Evolutionary conservation across 64 coral and sea anemone species (phyloP).

Genomic region (Pocillopora damicornis): DNA sequence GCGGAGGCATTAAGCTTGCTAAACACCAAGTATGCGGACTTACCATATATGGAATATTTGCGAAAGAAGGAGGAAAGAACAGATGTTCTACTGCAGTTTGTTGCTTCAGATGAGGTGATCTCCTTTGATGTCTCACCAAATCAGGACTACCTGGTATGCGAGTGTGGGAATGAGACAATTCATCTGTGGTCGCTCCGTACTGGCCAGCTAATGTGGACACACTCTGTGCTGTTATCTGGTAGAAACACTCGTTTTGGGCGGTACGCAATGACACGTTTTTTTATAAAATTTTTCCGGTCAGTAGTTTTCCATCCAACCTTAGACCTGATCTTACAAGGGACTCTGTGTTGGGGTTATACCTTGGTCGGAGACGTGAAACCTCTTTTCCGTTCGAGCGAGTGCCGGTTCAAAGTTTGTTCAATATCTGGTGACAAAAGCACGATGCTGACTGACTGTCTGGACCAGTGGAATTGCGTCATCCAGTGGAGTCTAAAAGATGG

Average conservation of each 20-base stretch:
- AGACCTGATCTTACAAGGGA: not conserved
- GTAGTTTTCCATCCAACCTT: no score
- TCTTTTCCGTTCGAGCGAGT: not conserved
- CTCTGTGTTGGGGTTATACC: not conserved
- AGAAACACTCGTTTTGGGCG: no score
- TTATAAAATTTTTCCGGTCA: no score
- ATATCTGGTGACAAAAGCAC: not conserved
- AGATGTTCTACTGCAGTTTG: not conserved
- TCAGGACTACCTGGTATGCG: not conserved
- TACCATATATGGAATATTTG: not conserved
- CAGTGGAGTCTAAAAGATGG: not conserved
- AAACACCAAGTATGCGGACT: no score
- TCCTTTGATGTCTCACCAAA: no score
- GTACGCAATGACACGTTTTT: no score
- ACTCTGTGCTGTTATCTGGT: not conserved
- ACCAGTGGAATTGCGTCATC: not conserved
- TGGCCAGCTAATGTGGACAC: not conserved
- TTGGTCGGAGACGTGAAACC: not conserved
- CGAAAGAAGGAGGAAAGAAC: not conserved
- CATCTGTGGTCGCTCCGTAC: not conserved
- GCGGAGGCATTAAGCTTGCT: no score
- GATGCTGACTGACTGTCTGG: not conserved
- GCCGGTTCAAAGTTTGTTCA: not conserved
- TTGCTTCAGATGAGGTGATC: not conserved
- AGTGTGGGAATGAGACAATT: no score